Evolutionary conservation across 2,888 invertebrate species (phyloP).

Genomic region (Leucophenga maculata): DNA sequence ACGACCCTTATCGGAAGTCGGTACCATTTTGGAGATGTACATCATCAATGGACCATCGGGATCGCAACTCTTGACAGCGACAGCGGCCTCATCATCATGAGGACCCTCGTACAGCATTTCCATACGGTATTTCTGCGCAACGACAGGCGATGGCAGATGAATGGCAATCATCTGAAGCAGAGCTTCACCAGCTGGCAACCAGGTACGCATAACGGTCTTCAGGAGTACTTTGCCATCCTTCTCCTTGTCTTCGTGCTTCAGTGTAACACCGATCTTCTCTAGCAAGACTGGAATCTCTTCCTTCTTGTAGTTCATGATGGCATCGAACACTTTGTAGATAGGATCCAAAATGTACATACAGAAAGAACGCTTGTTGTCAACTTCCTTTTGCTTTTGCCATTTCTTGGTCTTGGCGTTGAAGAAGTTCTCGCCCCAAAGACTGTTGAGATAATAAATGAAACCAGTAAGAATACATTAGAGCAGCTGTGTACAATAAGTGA

Average conservation of each 20-base stretch:
- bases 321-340: slow-evolving; percentile 92
- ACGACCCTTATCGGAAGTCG: slow-evolving; percentile 99
- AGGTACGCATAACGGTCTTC: slow-evolving; percentile 98
- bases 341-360: slow-evolving; percentile 99
- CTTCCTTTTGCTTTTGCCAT: slow-evolving; percentile 94
- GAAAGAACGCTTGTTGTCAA: slow-evolving; percentile 96
- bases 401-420: slow-evolving; percentile 98
- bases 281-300: slow-evolving; percentile 91
- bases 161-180: slow-evolving; percentile 99
- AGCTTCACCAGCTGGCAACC: slow-evolving; percentile 99
- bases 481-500: too few relatives aligned
- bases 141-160: slow-evolving; percentile 98
- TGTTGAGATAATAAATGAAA: slow-evolving; percentile 36
- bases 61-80: slow-evolving; percentile 94
- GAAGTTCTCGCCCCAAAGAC: slow-evolving; percentile 99
- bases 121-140: slow-evolving; percentile 99
- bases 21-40: slow-evolving; percentile 99
- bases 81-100: slow-evolving; percentile 93
- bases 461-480: neutral
- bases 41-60: slow-evolving; percentile 99
- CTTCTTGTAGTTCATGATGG: slow-evolving; percentile 93
- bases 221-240: slow-evolving; percentile 96
- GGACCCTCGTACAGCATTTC: slow-evolving; percentile 99
- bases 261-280: slow-evolving; percentile 90
- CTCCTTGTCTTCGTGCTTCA: slow-evolving; percentile 96